Evolutionary conservation across 2,797 vertebrate genomes (phyloP), one percentile per base, ranked within the genome.

Genomic region (Spondyliosoma cantharus): DNA sequence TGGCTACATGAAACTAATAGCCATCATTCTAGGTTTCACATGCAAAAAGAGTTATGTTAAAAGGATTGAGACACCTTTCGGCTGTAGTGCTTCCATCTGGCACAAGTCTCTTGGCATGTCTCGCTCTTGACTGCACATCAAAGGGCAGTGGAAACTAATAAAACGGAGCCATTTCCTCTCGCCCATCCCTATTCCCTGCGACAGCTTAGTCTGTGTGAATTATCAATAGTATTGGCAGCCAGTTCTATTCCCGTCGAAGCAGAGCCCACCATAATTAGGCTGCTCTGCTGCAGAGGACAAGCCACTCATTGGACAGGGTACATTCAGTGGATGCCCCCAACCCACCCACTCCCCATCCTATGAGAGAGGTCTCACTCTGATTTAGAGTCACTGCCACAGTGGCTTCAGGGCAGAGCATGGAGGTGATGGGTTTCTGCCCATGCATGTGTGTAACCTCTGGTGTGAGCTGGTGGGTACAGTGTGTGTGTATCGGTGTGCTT

Each of bases 181-280:
- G 76, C 90, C 89, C 86, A 83, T 82, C 88, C 87, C 90, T 90
- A 90, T 93, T 93, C 91, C 92, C 93, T 49, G 84, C 60, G 80
- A 93, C 90, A 90, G 90, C 87, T 94, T 93, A 93, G 89, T 89
- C 83, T 76, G 87, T 90, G 89, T 94, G 92, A 94, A 93, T 94
- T 93, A 94, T 94, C 93, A 91, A 93, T 93, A 93, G 81, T 92
- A 91, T 93, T 94, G 93, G 93, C 93, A 92, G 88, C 80, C 79
- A 32, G 71, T 81, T 80, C 90, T 83, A 86, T 88, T 93, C 92
- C 90, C 85, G 80, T 32, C 76, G 76, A 86, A 90, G 90, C 91
- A 86, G 85, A 87, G 85, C 85, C 85, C 76, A 54, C 90, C 87
- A 85, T 91, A 93, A 94, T 94, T 92, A 92, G 89, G 85, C 91